Conservation (phyloP, 2,113 vertebrate species). For the Salminus brasiliensis region DNA sequence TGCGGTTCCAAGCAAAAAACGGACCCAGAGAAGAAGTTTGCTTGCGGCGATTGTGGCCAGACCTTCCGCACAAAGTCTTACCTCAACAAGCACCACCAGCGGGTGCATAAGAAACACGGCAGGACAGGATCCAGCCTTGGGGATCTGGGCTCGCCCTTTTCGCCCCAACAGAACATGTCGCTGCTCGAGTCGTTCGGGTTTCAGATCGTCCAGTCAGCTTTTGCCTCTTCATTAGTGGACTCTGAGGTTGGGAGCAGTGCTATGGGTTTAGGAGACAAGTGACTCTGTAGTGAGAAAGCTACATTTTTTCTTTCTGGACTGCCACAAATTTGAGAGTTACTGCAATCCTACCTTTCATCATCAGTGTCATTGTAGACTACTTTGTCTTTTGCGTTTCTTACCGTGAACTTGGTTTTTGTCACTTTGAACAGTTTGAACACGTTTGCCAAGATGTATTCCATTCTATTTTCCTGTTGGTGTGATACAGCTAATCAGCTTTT, state of each 20-base stretch:
- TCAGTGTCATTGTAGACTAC: constrained; percentile 31
- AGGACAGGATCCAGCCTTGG: constrained; percentile 72
- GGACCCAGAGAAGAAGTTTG: constrained; percentile 93
- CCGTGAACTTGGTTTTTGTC: constrained; percentile 45
- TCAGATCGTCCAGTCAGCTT: constrained; percentile 98
- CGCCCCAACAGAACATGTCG: constrained; percentile 99
- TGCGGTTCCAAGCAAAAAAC: constrained; percentile 88
- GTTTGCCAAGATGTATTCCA: constrained; percentile 18
- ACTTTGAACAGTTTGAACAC: constrained; percentile 7
- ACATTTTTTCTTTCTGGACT: neutral
- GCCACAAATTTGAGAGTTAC: constrained; percentile 23
- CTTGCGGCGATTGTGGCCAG: constrained; percentile 91
- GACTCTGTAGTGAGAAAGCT: constrained; percentile 55
- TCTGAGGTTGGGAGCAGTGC: constrained; percentile 90
- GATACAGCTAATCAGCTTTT: constrained; percentile 32
- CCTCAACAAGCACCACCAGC: constrained; percentile 98
- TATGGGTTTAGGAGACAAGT: constrained; percentile 91
- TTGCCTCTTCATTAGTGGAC: constrained; percentile 94
- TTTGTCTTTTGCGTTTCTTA: constrained; percentile 57
- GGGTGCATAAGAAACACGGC: constrained; percentile 88
- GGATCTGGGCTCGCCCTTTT: constrained; percentile 92
- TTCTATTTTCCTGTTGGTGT: constrained; percentile 37
- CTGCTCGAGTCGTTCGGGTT: constrained; percentile 98
- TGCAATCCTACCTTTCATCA: constrained; percentile 38
- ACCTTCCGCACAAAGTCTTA: constrained; percentile 99